Conservation (phyloP, 2,113 vertebrate species). For the Centrocercus urophasianus region DNA sequence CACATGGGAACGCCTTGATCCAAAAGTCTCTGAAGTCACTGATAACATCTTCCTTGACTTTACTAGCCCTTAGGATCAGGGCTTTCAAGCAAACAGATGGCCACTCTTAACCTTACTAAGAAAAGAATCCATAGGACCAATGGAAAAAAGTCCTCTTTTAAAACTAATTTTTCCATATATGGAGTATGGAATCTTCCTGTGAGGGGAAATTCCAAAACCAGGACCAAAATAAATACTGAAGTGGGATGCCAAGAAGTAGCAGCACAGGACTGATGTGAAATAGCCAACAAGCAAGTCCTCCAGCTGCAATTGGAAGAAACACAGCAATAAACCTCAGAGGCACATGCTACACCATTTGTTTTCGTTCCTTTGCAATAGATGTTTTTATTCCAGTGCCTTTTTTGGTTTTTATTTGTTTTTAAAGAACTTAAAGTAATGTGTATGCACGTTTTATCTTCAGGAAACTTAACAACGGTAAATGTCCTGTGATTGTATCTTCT, state of each 20-base stretch:
- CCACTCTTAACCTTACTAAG: not conserved
- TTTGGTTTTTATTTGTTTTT: not conserved
- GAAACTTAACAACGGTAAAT: not conserved
- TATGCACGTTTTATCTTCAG: not conserved
- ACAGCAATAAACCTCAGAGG: not conserved
- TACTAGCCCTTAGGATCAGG: not conserved
- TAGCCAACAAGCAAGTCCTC: constrained; percentile 3
- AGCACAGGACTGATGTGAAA: constrained; percentile 14
- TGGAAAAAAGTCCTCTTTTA: not conserved
- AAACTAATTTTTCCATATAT: constrained; percentile 31
- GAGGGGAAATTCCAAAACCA: constrained; percentile 63
- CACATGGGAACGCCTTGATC: not conserved
- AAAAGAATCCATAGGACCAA: not conserved
- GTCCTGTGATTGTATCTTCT: constrained; percentile 13
- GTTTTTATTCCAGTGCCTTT: not conserved
- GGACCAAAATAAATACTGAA: constrained; percentile 64
- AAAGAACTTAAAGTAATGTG: not conserved
- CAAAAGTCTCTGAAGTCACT: not conserved
- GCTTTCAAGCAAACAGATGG: constrained; percentile 8
- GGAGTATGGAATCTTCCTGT: constrained; percentile 32
- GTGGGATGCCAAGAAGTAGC: constrained; percentile 41
- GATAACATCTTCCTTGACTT: not conserved
- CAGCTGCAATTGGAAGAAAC: not conserved
- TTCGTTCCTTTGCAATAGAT: not conserved
- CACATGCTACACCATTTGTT: not conserved